These are phyloP conservation scores for Malurus leucopterus DNA, from an alignment of 2,797 vertebrate genomes.

Conservation along the genomic window DNA sequence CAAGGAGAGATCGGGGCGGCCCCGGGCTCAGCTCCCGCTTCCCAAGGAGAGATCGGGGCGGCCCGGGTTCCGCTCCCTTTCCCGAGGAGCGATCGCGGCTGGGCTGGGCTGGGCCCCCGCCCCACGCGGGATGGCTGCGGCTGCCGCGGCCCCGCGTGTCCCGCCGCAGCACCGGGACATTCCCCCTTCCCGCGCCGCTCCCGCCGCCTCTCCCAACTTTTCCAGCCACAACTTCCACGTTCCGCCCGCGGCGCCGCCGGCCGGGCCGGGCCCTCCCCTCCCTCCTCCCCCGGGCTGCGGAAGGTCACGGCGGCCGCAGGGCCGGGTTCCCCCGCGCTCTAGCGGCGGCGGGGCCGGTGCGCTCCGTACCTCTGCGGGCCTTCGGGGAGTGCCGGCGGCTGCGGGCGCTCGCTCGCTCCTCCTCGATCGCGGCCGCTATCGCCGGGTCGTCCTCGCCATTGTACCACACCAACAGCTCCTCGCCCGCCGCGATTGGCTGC, in stretches of 20 bases:
- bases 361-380: constrained; percentile 84
- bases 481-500: constrained; percentile 90
- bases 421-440: constrained; percentile 96
- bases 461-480: constrained; percentile 95
- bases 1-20: not conserved
- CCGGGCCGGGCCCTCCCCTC: not conserved
- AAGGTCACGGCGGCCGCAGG: not conserved
- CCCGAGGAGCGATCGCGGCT: not conserved
- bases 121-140: not conserved
- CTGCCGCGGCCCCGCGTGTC: not conserved
- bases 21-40: not conserved
- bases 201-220: not conserved
- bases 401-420: constrained; percentile 88
- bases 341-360: not conserved
- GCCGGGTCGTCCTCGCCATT: constrained; percentile 95
- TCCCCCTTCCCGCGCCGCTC: not conserved
- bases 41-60: not conserved
- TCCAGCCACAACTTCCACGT: not conserved
- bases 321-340: not conserved
- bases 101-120: not conserved
- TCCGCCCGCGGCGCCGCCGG: not conserved
- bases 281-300: not conserved
- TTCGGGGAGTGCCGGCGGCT: constrained; percentile 83
- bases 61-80: not conserved
- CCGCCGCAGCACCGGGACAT: not conserved